Evolutionary conservation across 2,888 invertebrate species (phyloP).

Genomic region (Galeruca laticollis): DNA sequence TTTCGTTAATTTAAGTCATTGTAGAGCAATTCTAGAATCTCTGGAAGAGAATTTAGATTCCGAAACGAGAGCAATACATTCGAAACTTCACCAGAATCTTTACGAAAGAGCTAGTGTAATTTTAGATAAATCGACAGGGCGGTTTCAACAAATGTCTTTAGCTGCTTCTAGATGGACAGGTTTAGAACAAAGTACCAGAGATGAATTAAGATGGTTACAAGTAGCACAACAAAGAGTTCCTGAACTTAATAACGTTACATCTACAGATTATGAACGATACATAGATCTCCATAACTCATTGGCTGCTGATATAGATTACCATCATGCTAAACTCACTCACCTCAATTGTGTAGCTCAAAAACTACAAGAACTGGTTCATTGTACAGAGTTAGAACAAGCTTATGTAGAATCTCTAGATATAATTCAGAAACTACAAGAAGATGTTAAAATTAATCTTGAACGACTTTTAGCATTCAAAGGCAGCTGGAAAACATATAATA

Average conservation of each 20-base stretch:
- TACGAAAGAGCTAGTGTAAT: constrained; percentile 82
- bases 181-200: constrained; percentile 84
- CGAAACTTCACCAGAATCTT: constrained; percentile 80
- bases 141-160: constrained; percentile 86
- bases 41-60: constrained; percentile 85
- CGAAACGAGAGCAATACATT: constrained; percentile 81
- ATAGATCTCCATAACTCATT: constrained; percentile 86
- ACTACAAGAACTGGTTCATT: constrained; percentile 80
- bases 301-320: constrained; percentile 82
- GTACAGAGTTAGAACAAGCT: constrained; percentile 80
- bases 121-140: constrained; percentile 83
- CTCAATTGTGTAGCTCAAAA: constrained; percentile 79
- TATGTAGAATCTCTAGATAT: constrained; percentile 81
- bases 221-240: constrained; percentile 88
- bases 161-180: constrained; percentile 88
- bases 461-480: constrained; percentile 82
- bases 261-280: constrained; percentile 87
- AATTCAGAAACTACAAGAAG: constrained; percentile 79
- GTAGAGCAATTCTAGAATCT: constrained; percentile 87
- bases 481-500: constrained; percentile 81
- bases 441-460: constrained; percentile 79
- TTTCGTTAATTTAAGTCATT: constrained; percentile 89
- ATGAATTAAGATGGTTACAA: constrained; percentile 85
- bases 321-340: constrained; percentile 82
- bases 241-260: constrained; percentile 82